Base-by-base conservation (phyloP, 2,113 vertebrate species). In the Solea senegalensis region DNA sequence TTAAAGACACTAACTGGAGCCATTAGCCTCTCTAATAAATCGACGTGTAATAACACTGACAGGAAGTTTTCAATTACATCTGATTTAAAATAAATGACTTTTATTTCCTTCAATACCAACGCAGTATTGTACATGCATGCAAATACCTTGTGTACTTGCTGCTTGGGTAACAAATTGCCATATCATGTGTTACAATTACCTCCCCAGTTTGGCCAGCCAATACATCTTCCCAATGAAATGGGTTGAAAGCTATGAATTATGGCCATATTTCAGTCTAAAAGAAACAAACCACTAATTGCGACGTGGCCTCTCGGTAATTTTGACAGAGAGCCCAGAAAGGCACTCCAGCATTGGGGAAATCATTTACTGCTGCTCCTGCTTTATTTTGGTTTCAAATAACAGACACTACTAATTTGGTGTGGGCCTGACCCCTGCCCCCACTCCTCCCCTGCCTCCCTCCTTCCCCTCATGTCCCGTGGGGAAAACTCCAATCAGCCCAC, bases 371-470 rank as follows among this genome's bases (percentile, higher is more conserved):
- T 94, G 93, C 90, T 93, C 66, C 89, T 92, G 91, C 92, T 96
- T 96, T 95, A 94, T 95, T 96, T 96, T 93, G 94, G 94, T 95
- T 96, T 96, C 94, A 89, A 92, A 88, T 96, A 95, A 96, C 95
- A 96, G 95, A 96, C 95, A 95, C 91, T 89, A 84, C 93, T 95
- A 95, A 96, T 96, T 95, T 95, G 93, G 92, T 79, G 91, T 95
- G 93, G 92, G 92, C 90, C 80, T 94, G 95, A 96, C 95, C 95
- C 88, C 84, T 87, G 92, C 85, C 87, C 93, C 77, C 82, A 61
- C 82, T 83, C 79, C 74, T 82, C 83, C 88, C 81, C 76, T 16
- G 12, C 49, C 7, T 52, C 41, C 21, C 45, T 59, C 11, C 5
- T 13, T 65, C 68, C 84, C 69, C 66, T 16, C 62, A 27, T 77